Evolutionary conservation across 2,113 vertebrate species (phyloP).

Genomic region (Oreocharis arfaki): DNA sequence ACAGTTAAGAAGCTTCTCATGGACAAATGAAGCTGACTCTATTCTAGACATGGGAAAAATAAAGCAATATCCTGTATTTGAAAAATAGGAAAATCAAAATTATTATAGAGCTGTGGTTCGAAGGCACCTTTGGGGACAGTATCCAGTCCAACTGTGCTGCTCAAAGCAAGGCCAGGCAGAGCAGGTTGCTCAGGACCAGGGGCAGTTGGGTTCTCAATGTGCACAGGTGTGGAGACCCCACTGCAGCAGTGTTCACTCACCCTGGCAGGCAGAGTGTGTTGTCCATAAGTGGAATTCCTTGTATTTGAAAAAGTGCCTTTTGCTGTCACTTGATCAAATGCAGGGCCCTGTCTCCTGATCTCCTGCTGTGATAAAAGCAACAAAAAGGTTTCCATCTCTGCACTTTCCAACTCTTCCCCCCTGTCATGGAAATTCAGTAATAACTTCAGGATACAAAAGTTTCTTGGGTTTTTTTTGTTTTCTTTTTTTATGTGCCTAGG

Average conservation of each 20-base stretch:
- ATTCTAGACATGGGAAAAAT: background rate
- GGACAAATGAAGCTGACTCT: background rate
- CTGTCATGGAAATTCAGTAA: background rate
- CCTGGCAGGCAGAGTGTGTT: background rate
- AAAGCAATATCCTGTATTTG: background rate
- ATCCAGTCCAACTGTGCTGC: background rate
- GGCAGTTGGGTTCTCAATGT: background rate
- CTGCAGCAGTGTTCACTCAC: background rate
- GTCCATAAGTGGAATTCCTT: background rate
- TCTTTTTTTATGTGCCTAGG: background rate
- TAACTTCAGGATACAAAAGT: background rate
- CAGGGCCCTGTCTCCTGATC: background rate
- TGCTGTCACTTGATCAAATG: background rate
- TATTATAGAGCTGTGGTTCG: background rate
- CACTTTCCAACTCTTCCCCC: background rate
- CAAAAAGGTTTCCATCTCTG: background rate
- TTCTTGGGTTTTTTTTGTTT: background rate
- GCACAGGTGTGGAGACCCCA: background rate
- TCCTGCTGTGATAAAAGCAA: background rate
- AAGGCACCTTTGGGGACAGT: background rate
- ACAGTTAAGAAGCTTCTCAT: background rate
- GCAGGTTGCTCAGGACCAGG: background rate
- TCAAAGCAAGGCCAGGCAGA: background rate
- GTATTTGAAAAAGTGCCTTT: background rate
- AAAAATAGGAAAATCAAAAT: background rate